Evolutionary conservation across 2,113 vertebrate species (phyloP), one percentile per base, ranked within the genome.

Genomic region (Silurus asotus): DNA sequence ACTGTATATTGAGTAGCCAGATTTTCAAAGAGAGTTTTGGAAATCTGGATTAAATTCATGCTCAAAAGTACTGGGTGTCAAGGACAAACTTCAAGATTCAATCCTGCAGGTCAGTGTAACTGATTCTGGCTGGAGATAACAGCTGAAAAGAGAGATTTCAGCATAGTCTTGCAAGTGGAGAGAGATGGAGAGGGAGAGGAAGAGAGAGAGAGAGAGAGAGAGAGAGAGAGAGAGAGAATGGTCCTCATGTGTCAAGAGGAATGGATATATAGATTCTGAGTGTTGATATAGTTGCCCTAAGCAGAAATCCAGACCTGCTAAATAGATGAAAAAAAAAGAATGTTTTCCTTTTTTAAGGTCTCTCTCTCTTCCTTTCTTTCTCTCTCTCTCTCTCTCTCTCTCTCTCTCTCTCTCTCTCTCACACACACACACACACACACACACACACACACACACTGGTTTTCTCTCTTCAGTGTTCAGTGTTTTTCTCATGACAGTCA

Each of bases 91-190:
- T 25, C 7, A 45, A n/a, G 67, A 61, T 74, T 74, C 56, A 74
- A 51, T 84, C 45, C 45, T 76, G 83, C 9, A 6, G 37, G 55
- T 84, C 37, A 75, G 82, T 75, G 56, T 74, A 84, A 62, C 69
- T 84, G 28, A 74, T 49, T 49, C 56, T 75, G 82, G 69, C 49
- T 67, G 62, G 4, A 19, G 49, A 53, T 67, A 28, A 82, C 15
- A 82, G 62, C 81, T 37, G 51, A 83, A 37, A 8, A 58, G 82
- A 72, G 28, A 7, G 23, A 23, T 45, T 20, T 61, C 56, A 62
- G 82, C 82, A 72, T 13, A 61, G 20, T 45, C 64, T 65, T 65
- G 20, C 37, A 48, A 8, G 20, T 2, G 17, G 2, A 69, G 6
- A 6, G 25, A 28, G 19, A 28, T 0, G 6, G 65, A 48, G 7